These are phyloP conservation scores for Volucella zonaria DNA, from an alignment of 2,888 invertebrate genomes.

Conservation along the genomic window DNA sequence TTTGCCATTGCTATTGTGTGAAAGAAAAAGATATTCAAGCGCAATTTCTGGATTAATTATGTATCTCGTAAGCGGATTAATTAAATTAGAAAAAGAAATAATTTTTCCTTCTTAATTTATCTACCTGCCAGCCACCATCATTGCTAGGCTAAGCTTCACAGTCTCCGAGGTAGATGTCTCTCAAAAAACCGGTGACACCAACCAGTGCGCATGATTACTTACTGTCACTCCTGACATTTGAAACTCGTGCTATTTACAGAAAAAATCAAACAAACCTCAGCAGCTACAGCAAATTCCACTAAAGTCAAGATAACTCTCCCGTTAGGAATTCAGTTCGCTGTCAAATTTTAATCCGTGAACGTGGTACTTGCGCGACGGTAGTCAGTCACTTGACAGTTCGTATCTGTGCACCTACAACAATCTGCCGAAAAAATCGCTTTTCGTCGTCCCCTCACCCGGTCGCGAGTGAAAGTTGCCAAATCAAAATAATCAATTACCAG, in stretches of 20 bases:
- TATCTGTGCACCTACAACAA: conserved; percentile 26
- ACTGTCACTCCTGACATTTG: conserved; percentile 43
- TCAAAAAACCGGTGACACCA: background rate
- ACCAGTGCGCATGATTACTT: conserved; percentile 38
- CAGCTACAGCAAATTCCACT: conserved; percentile 26
- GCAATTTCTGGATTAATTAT: too few relatives aligned
- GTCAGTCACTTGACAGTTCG: conserved; percentile 48
- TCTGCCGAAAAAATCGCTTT: conserved; percentile 2
- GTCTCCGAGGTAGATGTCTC: conserved; percentile 32
- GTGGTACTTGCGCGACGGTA: conserved; percentile 24
- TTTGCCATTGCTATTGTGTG: too few relatives aligned
- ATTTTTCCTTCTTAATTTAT: too few relatives aligned
- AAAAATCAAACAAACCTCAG: conserved; percentile 53
- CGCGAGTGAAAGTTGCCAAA: conserved; percentile 12
- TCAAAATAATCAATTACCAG: background rate
- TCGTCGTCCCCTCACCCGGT: background rate
- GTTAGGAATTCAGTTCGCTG: conserved; percentile 59
- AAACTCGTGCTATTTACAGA: background rate
- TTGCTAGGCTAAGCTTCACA: background rate
- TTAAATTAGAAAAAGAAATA: too few relatives aligned
- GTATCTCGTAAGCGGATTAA: too few relatives aligned
- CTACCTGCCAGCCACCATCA: too few relatives aligned
- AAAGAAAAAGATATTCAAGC: too few relatives aligned
- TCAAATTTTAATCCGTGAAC: conserved; percentile 63
- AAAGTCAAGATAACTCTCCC: conserved; percentile 38